Conservation (phyloP, 2,113 vertebrate species). For the Eublepharis macularius region DNA sequence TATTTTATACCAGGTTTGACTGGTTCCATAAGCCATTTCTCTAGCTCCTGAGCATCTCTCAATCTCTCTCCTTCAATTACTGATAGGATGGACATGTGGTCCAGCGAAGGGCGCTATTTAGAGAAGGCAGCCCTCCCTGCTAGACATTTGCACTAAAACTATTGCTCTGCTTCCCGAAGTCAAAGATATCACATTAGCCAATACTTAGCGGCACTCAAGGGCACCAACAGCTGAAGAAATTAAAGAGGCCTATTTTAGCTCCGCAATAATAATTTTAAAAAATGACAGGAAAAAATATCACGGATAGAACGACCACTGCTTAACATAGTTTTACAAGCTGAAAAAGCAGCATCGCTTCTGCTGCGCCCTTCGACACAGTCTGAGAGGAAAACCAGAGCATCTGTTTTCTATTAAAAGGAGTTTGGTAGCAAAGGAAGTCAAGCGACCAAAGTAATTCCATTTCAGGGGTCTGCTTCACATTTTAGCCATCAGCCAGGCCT, state of each 20-base stretch:
- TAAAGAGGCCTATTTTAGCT: conserved; percentile 16
- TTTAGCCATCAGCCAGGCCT: neutral
- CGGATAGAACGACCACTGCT: neutral
- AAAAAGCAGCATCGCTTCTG: rapidly evolving
- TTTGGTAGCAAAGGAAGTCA: neutral
- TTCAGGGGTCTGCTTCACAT: neutral
- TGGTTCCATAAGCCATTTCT: conserved; percentile 65
- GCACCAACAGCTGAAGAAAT: neutral
- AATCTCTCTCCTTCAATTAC: conserved; percentile 2
- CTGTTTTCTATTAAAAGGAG: conserved; percentile 7
- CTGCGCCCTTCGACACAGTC: neutral
- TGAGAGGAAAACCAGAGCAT: neutral
- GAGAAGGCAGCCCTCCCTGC: conserved; percentile 19
- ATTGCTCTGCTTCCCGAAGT: conserved; percentile 28
- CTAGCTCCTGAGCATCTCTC: conserved; percentile 21
- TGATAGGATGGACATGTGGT: conserved; percentile 16
- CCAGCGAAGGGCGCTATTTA: conserved; percentile 21
- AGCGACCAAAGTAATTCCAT: neutral
- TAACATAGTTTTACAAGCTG: neutral
- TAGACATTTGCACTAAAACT: neutral
- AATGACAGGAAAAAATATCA: neutral
- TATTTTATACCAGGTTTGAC: conserved; percentile 67
- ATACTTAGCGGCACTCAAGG: neutral
- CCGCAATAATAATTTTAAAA: neutral
- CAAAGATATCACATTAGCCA: conserved; percentile 22